A percentile compares a stretch with the other conserved stretches of the same genome.
These are phyloP conservation scores for Piscicola geometra DNA, from an alignment of 2,888 invertebrate species.

Conservation along the genomic window DNA sequence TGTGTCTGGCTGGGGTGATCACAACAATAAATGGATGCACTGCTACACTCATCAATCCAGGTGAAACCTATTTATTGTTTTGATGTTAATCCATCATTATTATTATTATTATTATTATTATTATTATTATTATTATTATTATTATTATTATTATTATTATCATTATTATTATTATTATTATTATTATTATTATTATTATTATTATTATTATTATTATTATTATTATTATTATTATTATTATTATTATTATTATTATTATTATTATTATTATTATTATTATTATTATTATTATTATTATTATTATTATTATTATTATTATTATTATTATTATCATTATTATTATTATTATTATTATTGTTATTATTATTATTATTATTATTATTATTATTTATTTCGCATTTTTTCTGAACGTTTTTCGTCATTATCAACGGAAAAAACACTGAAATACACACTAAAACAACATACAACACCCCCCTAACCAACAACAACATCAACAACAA, in stretches of 20 bases:
- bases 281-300: neutral
- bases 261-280: neutral
- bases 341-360: neutral
- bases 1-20: constrained; percentile 83
- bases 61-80: constrained; percentile 58
- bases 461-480: neutral
- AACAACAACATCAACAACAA: neutral
- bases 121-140: no score
- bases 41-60: constrained; percentile 21
- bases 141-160: no score
- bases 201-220: neutral
- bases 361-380: neutral
- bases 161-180: no score
- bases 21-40: neutral
- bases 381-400: no score
- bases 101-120: no score
- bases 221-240: neutral
- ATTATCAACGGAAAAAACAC: neutral
- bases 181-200: no score
- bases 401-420: no score
- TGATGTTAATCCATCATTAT: no score
- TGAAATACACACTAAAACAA: neutral
- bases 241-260: constrained; percentile 11
- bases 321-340: neutral
- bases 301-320: neutral